These are phyloP conservation scores for Atopsyche davidsoni DNA, from an alignment of 1,140 invertebrate genomes.

Conservation along the genomic window DNA sequence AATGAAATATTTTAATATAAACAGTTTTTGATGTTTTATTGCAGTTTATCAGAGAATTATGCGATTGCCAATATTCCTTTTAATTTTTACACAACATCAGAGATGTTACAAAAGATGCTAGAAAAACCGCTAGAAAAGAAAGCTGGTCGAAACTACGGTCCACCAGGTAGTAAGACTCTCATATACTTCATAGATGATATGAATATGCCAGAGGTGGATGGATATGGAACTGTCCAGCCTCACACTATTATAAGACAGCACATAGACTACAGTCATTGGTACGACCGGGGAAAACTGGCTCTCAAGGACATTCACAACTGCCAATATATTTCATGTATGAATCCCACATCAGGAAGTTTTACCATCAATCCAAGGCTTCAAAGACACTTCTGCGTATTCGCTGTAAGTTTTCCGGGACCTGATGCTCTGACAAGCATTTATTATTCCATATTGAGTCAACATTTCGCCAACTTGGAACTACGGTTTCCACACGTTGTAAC, in stretches of 20 bases:
- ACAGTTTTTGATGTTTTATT: too few relatives aligned
- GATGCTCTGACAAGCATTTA: constrained; percentile 89
- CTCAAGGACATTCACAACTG: constrained; percentile 95
- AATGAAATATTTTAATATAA: constrained; percentile 3
- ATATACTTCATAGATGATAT: constrained; percentile 97
- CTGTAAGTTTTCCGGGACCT: constrained; percentile 81
- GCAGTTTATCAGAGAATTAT: constrained; percentile 74
- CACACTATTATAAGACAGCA: constrained; percentile 94
- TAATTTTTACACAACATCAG: constrained; percentile 94
- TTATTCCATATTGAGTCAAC: constrained; percentile 78
- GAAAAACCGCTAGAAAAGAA: constrained; percentile 97
- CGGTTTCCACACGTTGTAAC: constrained; percentile 63
- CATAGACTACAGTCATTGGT: constrained; percentile 94
- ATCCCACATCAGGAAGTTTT: constrained; percentile 94
- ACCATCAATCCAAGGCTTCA: constrained; percentile 92
- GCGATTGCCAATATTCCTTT: constrained; percentile 89
- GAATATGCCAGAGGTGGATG: constrained; percentile 96
- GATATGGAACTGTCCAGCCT: constrained; percentile 91
- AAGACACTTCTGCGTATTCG: constrained; percentile 91
- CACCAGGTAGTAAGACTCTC: constrained; percentile 89
- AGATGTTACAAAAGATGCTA: constrained; percentile 91
- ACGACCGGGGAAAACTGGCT: constrained; percentile 82
- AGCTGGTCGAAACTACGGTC: constrained; percentile 91
- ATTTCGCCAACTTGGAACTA: constrained; percentile 73
- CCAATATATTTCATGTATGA: constrained; percentile 96